Evolutionary conservation across 1,140 invertebrate species (phyloP), one percentile per base, ranked within the genome.

Genomic region (Varroa destructor): DNA sequence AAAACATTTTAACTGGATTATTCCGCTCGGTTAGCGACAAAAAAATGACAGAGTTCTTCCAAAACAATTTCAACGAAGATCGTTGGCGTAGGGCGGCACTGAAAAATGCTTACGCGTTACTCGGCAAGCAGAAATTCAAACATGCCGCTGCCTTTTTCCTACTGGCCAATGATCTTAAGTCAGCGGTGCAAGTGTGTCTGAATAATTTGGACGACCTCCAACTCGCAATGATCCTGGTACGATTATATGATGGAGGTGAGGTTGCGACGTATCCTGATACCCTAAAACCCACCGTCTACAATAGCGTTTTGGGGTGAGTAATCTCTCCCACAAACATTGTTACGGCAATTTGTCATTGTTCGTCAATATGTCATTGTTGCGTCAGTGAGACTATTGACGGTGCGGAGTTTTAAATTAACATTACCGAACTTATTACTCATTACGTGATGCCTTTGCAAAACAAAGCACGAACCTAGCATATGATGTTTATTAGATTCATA

Each of bases 31-130:
- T 89, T 71, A 80, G 86, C 8, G 90, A 99, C 77, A 87, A 89
- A 8, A 88, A 89, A 76, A 98, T 99, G 94, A 91, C 90, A 0
- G 80, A 83, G 1, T 99, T 99, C 81, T 99, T 99, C 79, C 81
- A 88, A 6, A 93, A 98, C 78, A 93, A 99, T 78, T 99, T 99
- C 77, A 80, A 81, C 1, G 87, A 95, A 79, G 89, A 95, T 77
- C 81, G 93, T 71, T 97, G 94, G 93, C 84, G 93, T 6, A 97
- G 94, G 79, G 93, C 93, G 3, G 95, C 96, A 0, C 78, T 97
- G 40, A 99, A 98, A 82, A 99, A 99, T 81, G 96, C 96, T 0
- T 99, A 94, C 79, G 91, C 91, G 5, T 80, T 99, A 14, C 83
- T 99, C 6, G 93, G 94, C 0, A 95, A 93, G 79, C 95, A 99